phyloP scores from a whole-genome alignment of 64 coral and sea anemone genomes.

The Acropora yongei region DNA sequence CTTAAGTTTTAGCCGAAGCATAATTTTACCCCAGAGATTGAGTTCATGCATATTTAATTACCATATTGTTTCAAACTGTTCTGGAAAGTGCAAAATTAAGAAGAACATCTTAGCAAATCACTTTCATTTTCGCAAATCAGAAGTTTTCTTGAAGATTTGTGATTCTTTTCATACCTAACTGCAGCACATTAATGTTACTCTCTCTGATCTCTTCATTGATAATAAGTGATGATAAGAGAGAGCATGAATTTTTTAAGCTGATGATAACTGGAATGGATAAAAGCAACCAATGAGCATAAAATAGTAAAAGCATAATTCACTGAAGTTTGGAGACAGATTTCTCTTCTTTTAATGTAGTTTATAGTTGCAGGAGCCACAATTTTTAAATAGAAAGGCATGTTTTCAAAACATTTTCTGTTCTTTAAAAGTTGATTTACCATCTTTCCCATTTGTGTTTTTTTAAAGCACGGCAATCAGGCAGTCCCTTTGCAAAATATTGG shows the following conservation, averaged over 20 bases:
- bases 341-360: background rate
- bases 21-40: slow-evolving; percentile 1
- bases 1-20: background rate
- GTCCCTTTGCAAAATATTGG: background rate
- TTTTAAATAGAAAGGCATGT: too few species aligned
- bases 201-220: background rate
- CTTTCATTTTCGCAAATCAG: background rate
- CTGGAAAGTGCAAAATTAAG: background rate
- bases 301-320: background rate
- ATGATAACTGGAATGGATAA: background rate
- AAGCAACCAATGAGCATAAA: background rate
- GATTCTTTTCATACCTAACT: background rate
- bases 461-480: background rate
- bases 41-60: slow-evolving; percentile 14
- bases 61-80: background rate
- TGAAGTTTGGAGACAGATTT: background rate
- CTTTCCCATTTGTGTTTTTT: too few species aligned
- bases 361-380: background rate
- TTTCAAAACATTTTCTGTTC: too few species aligned
- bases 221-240: background rate
- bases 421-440: too few species aligned
- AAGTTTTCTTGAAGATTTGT: background rate
- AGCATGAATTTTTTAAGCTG: background rate
- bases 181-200: background rate
- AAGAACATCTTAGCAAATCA: background rate